These are phyloP conservation scores for Cacatua alba DNA, from an alignment of 2,113 vertebrate species.

Conservation along the genomic window DNA sequence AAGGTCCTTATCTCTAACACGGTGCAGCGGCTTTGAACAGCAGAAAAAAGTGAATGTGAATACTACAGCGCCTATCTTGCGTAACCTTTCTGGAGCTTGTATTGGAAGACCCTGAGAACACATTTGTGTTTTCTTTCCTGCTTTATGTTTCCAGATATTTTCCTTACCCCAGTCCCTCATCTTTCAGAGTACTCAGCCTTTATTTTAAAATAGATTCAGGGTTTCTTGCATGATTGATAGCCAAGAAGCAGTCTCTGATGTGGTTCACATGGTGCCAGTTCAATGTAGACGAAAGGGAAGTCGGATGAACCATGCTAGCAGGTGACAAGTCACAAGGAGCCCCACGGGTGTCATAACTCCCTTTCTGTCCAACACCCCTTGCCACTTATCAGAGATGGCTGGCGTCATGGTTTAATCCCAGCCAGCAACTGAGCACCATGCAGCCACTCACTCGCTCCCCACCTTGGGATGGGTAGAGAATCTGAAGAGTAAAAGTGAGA, in stretches of 20 bases:
- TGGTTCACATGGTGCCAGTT: background rate
- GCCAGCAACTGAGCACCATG: background rate
- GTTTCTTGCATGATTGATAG: background rate
- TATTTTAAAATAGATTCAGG: background rate
- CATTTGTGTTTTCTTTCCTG: fast-evolving
- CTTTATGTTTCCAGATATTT: background rate
- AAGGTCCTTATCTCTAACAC: background rate
- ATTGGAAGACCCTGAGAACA: background rate
- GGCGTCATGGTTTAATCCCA: background rate
- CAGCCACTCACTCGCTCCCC: background rate
- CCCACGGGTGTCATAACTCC: fast-evolving
- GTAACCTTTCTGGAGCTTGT: background rate
- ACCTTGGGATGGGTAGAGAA: background rate
- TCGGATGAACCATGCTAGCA: background rate
- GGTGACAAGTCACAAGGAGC: background rate
- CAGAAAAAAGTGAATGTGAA: background rate
- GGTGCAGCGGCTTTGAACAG: background rate
- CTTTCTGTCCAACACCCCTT: background rate
- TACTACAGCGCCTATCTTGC: background rate
- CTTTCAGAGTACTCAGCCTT: background rate
- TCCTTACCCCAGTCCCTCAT: background rate
- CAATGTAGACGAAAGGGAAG: background rate
- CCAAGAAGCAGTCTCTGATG: background rate
- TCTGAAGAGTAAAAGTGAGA: background rate
- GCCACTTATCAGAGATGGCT: fast-evolving